Conservation (phyloP, 2,888 invertebrate species). For the Agrotis ipsilon region DNA sequence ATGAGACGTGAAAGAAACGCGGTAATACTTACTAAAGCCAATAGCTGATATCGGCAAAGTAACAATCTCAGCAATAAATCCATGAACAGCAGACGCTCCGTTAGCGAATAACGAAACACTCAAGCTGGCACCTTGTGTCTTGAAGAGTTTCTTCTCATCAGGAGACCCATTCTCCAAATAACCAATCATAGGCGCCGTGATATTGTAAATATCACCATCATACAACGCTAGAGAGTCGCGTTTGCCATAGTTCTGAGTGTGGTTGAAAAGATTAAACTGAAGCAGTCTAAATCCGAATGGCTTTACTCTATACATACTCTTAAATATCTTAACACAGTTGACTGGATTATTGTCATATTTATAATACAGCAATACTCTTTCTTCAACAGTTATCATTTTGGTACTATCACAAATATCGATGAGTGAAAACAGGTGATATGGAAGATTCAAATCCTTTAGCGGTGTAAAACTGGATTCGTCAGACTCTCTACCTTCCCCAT, state of each 20-base stretch:
- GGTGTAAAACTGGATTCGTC: constrained; percentile 97
- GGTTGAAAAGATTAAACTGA: constrained; percentile 98
- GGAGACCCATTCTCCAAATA: constrained; percentile 94
- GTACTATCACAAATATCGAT: constrained; percentile 99
- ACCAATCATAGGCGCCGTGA: constrained; percentile 93
- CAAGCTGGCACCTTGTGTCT: constrained; percentile 94
- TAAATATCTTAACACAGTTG: constrained; percentile 99
- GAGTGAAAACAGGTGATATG: constrained; percentile 97
- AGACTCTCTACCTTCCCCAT: constrained; percentile 97
- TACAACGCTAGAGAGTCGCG: constrained; percentile 96
- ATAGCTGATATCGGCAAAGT: constrained; percentile 98
- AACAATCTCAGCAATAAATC: constrained; percentile 99
- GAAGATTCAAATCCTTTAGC: constrained; percentile 94
- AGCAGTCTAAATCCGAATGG: constrained; percentile 97
- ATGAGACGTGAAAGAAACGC: not conserved
- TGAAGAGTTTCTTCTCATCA: constrained; percentile 94
- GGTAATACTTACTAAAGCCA: constrained; percentile 94
- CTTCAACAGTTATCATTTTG: constrained; percentile 97
- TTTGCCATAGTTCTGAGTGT: constrained; percentile 95
- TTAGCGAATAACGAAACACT: constrained; percentile 98
- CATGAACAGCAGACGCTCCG: constrained; percentile 98
- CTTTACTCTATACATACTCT: constrained; percentile 96
- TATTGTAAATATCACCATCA: constrained; percentile 98
- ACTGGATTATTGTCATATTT: constrained; percentile 99
- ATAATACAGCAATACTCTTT: constrained; percentile 97